Conservation (phyloP, 2,888 invertebrate genomes). For the Anthophora plumipes region DNA sequence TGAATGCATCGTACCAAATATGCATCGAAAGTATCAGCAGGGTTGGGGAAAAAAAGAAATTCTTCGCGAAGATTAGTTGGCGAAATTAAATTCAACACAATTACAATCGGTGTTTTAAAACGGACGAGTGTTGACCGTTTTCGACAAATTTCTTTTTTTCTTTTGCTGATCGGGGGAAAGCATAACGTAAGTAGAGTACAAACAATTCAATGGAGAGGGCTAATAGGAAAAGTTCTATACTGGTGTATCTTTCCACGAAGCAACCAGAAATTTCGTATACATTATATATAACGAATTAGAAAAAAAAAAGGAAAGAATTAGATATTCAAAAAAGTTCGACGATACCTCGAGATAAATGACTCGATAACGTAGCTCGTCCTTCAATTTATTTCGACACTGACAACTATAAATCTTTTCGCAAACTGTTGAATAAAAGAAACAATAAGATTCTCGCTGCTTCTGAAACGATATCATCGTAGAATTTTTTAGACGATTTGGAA, state of each 20-base stretch:
- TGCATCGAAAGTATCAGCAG: slow-evolving; percentile 22
- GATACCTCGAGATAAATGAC: slow-evolving; percentile 4
- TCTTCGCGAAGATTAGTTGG: not conserved
- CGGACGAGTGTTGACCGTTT: not conserved
- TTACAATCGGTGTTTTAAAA: no score
- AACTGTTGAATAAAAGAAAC: not conserved
- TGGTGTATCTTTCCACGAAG: slow-evolving; percentile 50
- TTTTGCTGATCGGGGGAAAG: slow-evolving; percentile 16
- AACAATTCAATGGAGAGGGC: slow-evolving; percentile 17
- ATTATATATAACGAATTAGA: not conserved
- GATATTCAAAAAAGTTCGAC: not conserved
- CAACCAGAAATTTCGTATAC: slow-evolving; percentile 19
- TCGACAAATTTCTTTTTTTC: slow-evolving; percentile 45
- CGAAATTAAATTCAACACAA: no score
- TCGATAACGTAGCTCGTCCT: not conserved
- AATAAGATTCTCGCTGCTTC: slow-evolving; percentile 45
- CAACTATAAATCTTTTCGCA: not conserved
- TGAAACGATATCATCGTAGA: slow-evolving; percentile 39
- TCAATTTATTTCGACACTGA: not conserved
- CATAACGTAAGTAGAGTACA: slow-evolving; percentile 42
- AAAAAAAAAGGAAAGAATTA: not conserved
- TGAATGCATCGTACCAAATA: slow-evolving; percentile 42
- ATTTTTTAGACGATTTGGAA: slow-evolving; percentile 40
- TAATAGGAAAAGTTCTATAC: slow-evolving; percentile 43
- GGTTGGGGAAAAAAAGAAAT: slow-evolving; percentile 44